Evolutionary conservation across 2,888 invertebrate genomes (phyloP), one percentile per base, ranked within the genome.

Genomic region (Morinoia aosen): DNA sequence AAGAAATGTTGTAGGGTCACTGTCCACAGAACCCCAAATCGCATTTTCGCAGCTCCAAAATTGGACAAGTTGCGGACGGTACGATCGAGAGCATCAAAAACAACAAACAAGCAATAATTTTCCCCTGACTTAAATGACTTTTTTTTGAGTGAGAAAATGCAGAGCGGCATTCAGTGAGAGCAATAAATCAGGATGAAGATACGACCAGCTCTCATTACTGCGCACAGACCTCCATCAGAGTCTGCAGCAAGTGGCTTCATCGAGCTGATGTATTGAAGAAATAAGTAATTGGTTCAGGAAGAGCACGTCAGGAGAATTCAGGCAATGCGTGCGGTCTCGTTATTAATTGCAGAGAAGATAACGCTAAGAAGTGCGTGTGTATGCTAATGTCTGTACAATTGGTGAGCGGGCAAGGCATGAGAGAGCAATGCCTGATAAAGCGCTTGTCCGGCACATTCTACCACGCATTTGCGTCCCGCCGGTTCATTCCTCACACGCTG

Each of bases 211-310:
- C 93, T 93, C 93, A 93, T 93, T 93, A 93, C 57, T 33, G 58
- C 48, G n/a, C 25, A 11, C 33, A 57, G 58, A 48, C 57, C 58
- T n/a, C n/a, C 25, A 57, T 11, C n/a, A 16, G 56, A 40, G 93
- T 93, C 11, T 90, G 48, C 90, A 48, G 48, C 39, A 90, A 90
- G 90, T 90, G 8, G 90, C 58, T 93, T 57, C 57, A 93, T 57
- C 10, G 40, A 90, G 57, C 57, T n/a, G n/a, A 57, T 56, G 57
- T 57, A 93, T 93, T 93, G 93, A 56, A 57, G 25, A 93, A 57
- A 57, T 93, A 57, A 93, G 58, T 93, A 93, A 93, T 93, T 93
- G 93, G 93, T 57, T n/a, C 48, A n/a, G n/a, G 93, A 58, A 58
- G 93, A 93, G 57, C 93, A 93, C 14, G 57, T 57, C 12, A 93